These are phyloP conservation scores for Silurus glanis DNA, from an alignment of 2,113 vertebrate species.

Conservation along the genomic window DNA sequence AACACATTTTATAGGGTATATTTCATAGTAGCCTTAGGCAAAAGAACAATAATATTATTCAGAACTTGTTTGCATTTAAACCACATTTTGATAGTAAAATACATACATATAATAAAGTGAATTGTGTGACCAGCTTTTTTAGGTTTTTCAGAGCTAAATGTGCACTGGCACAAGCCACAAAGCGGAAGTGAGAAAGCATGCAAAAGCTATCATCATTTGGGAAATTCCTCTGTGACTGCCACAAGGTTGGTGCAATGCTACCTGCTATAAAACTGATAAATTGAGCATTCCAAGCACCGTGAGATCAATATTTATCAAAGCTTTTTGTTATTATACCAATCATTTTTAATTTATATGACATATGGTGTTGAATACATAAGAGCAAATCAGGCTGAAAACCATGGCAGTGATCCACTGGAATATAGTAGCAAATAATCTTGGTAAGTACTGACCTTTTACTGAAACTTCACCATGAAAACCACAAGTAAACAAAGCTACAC, in stretches of 20 bases:
- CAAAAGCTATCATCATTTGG: constrained; percentile 73
- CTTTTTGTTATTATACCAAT: constrained; percentile 32
- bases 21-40: background rate
- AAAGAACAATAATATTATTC: background rate
- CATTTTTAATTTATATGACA: constrained; percentile 6
- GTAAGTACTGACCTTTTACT: background rate
- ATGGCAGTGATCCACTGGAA: background rate
- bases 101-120: background rate
- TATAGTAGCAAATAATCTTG: background rate
- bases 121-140: background rate
- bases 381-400: constrained; percentile 29
- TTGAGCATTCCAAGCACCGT: constrained; percentile 56
- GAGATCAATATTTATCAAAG: constrained; percentile 46
- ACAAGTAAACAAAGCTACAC: background rate
- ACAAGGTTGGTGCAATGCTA: constrained; percentile 56
- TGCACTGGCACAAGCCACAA: constrained; percentile 9
- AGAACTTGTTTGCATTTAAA: background rate
- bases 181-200: constrained; percentile 67
- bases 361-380: constrained; percentile 50
- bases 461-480: background rate
- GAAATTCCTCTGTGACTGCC: constrained; percentile 57
- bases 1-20: background rate
- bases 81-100: background rate
- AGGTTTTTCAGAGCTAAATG: background rate
- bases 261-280: constrained; percentile 64